These are phyloP conservation scores for Medauroidea extradentata DNA, from an alignment of 1,140 invertebrate genomes.

Conservation along the genomic window DNA sequence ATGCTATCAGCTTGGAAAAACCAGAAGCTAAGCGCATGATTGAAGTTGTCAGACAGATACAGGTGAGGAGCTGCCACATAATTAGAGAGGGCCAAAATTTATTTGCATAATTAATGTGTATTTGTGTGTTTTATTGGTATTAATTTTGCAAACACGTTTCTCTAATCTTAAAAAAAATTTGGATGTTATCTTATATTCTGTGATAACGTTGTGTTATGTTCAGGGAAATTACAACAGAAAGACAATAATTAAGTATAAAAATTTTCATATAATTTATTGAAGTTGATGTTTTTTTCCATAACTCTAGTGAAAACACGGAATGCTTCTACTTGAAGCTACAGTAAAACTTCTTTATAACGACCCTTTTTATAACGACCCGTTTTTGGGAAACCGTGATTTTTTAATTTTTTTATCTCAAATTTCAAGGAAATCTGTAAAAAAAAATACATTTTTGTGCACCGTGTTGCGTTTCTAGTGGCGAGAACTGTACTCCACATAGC, in stretches of 20 bases:
- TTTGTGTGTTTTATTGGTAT: background rate
- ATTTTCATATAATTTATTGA: background rate
- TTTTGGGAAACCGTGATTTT: too few relatives aligned
- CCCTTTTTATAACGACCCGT: too few relatives aligned
- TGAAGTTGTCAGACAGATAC: conserved; percentile 72
- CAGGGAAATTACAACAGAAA: too few relatives aligned
- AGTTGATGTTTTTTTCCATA: background rate
- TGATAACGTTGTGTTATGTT: too few relatives aligned
- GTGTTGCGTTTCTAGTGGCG: background rate
- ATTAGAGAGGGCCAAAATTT: too few relatives aligned
- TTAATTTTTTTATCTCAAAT: too few relatives aligned
- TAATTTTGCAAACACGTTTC: background rate
- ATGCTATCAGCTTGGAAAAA: conserved; percentile 68
- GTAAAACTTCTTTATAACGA: too few relatives aligned
- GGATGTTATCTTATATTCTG: too few relatives aligned
- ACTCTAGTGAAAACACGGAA: background rate
- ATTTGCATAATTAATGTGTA: background rate
- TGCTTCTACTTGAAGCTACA: too few relatives aligned
- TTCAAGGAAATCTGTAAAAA: too few relatives aligned
- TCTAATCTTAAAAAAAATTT: background rate
- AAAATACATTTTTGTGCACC: background rate
- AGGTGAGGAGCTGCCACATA: conserved; percentile 44
- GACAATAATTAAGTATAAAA: too few relatives aligned
- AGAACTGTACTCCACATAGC: too few relatives aligned
- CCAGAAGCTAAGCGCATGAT: conserved; percentile 60